A percentile compares a stretch with the other conserved stretches of the same genome.
These are phyloP conservation scores for Pseudomyrmex sp. DNA, from an alignment of 1,140 invertebrate genomes.

Conservation along the genomic window DNA sequence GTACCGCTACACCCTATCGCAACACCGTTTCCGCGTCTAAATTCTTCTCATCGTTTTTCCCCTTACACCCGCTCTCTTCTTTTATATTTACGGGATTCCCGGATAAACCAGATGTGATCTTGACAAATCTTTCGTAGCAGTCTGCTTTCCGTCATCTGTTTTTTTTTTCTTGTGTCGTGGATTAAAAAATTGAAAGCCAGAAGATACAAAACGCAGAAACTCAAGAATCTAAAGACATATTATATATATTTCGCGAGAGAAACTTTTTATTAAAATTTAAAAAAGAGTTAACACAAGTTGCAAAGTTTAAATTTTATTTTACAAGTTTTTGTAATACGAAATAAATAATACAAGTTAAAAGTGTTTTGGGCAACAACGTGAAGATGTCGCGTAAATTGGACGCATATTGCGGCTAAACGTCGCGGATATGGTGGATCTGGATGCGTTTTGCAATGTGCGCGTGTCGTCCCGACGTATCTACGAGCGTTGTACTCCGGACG, in stretches of 20 bases:
- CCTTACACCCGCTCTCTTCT: slow-evolving; percentile 42
- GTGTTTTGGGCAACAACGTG: neutral
- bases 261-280: neutral
- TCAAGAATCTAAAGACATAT: neutral
- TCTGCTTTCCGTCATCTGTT: slow-evolving; percentile 37
- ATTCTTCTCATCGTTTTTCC: slow-evolving; percentile 63
- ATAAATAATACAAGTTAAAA: neutral
- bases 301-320: too few species aligned
- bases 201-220: neutral
- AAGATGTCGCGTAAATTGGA: neutral
- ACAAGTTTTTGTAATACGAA: too few species aligned
- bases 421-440: slow-evolving; percentile 18
- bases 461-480: slow-evolving; percentile 69
- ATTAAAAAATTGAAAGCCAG: neutral
- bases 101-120: slow-evolving; percentile 53
- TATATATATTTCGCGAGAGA: neutral
- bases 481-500: slow-evolving; percentile 74
- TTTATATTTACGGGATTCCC: slow-evolving; percentile 45
- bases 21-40: slow-evolving; percentile 69
- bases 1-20: slow-evolving; percentile 14
- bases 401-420: neutral
- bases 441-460: slow-evolving; percentile 44
- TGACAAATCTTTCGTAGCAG: slow-evolving; percentile 37
- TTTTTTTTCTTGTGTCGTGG: neutral
- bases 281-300: neutral